Base-by-base conservation (phyloP, 2,888 invertebrate genomes). In the Cheilosia variabilis region DNA sequence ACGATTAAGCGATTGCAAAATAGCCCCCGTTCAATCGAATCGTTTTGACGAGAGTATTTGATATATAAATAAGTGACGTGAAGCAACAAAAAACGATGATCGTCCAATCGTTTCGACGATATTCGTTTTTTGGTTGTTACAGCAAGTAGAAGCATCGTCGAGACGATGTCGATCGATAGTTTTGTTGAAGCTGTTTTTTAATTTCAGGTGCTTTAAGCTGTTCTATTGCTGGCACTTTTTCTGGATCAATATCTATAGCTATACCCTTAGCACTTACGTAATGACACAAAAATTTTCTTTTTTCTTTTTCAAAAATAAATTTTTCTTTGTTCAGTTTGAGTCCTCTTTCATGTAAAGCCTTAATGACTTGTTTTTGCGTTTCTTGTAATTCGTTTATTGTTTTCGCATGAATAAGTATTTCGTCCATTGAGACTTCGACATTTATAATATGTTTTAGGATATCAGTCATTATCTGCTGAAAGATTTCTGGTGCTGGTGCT, bases 401-500 rank as follows among this genome's bases (percentile, higher is more conserved):
- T 63, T 63, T 27, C 0, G 47, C 62, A 6, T 47, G 24, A 9
- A 62, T 27, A 4, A 60, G 24, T 27, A 45, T 27, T 3, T 62
- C 60, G 41, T 45, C 60, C 19, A 62, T 62, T 24, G 62, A 63
- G 31, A 63, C 47, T 63, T 63, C 47, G 10, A 19, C 31, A 47
- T 63, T 63, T 47, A 34, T 17, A 47, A 63, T 31, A 19, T 27
- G 4, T 62, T 62, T 62, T 17, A 62, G 45, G 9, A 27, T 62
- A n/a, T 47, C 27, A 6, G 27, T 31, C 47, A 62, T 47, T 31
- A 45, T 45, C 27, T 45, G 62, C 7, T 27, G 47, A 45, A 45
- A 45, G 6, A 45, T 24, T 43, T 53, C 41, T 53, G 41, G 43
- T 41, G 66, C 37, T 34, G 47, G 50, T 34, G 50, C 37, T 34